Evolutionary conservation across 2,888 invertebrate species (phyloP).

Genomic region (Sceliomorpha sp.): DNA sequence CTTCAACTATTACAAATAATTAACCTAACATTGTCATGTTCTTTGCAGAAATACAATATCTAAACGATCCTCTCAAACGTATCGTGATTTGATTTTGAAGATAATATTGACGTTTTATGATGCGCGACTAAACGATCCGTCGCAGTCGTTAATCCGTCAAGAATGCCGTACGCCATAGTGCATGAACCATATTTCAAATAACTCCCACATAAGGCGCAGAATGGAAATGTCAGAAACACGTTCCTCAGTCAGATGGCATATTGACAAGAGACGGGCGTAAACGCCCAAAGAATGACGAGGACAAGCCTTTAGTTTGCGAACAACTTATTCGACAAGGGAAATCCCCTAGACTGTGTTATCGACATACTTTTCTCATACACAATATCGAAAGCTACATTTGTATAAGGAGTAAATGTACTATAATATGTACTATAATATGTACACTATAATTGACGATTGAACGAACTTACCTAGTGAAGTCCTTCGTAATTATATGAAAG

Average conservation of each 20-base stretch:
- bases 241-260: conserved; percentile 18
- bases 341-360: conserved; percentile 6
- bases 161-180: conserved; percentile 44
- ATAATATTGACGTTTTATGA: conserved; percentile 59
- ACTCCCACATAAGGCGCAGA: conserved; percentile 60
- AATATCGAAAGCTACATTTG: conserved; percentile 3
- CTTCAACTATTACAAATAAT: too few species aligned
- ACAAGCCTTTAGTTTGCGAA: conserved; percentile 13
- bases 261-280: conserved; percentile 21
- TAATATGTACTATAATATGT: too few species aligned
- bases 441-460: too few species aligned
- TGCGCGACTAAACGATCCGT: conserved; percentile 60
- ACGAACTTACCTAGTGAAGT: too few species aligned
- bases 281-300: conserved; percentile 17
- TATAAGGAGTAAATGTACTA: too few species aligned
- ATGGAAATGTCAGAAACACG: conserved; percentile 71
- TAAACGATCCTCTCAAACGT: too few species aligned
- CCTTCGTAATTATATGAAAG: too few species aligned
- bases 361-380: conserved; percentile 9
- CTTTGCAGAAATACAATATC: too few species aligned
- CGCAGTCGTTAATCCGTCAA: conserved; percentile 62
- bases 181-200: conserved; percentile 62
- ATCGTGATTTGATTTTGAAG: too few species aligned
- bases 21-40: too few species aligned
- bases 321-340: conserved; percentile 11